Conservation (phyloP, 2,888 invertebrate genomes). For the Biston stratarius region DNA sequence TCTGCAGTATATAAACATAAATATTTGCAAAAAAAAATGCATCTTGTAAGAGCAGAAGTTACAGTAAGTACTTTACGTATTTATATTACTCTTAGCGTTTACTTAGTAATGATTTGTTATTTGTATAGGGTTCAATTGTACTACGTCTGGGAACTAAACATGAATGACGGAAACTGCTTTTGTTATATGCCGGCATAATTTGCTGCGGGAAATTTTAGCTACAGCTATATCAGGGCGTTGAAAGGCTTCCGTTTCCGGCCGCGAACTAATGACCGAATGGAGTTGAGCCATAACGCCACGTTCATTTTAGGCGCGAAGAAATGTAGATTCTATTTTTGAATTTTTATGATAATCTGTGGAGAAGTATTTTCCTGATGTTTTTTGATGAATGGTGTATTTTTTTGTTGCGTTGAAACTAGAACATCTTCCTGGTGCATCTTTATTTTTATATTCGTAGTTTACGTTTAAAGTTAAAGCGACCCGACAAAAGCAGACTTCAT, state of each 20-base stretch:
- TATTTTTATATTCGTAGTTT: background rate
- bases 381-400: conserved; percentile 2
- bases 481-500: background rate
- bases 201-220: conserved; percentile 11
- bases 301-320: conserved; percentile 20
- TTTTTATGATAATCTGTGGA: background rate
- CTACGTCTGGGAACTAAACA: conserved; percentile 10
- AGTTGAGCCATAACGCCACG: conserved; percentile 19
- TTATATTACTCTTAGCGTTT: background rate
- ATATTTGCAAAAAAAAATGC: too few species aligned
- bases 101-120: conserved; percentile 1
- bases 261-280: conserved; percentile 27
- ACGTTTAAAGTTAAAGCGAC: background rate
- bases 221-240: conserved; percentile 18
- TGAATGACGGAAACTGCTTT: conserved; percentile 20
- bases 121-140: background rate
- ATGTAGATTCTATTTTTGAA: conserved; percentile 8
- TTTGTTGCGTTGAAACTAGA: background rate
- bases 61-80: background rate
- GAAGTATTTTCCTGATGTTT: background rate
- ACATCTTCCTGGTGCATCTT: background rate
- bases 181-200: conserved; percentile 11
- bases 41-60: too few species aligned
- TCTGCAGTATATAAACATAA: too few species aligned
- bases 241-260: conserved; percentile 28